Evolutionary conservation across 2,888 invertebrate genomes (phyloP), one percentile per base, ranked within the genome.

Genomic region (Drosophila dives): DNA sequence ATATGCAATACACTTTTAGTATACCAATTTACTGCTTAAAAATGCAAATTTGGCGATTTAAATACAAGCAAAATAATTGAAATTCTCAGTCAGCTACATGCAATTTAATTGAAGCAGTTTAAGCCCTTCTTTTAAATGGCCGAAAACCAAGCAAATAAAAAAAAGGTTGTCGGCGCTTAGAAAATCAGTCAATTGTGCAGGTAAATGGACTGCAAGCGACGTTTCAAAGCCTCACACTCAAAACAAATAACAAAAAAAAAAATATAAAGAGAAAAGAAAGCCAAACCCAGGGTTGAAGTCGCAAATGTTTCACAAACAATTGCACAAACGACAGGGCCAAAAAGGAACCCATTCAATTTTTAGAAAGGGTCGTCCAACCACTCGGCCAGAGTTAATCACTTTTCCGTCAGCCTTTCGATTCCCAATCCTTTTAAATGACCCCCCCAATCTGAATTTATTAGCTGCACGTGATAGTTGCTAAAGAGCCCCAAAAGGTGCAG

Each of bases 161-260:
- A 65, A 62, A 68, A 45, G 69, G 64, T 54, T 75, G 29, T 48
- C 74, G 64, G 78, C 83, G 90, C 85, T 91, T 91, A 90, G 89
- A 72, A 83, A 92, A 84, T 91, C 91, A 91, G 90, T 91, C 91
- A 91, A 84, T 91, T 91, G 91, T 91, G 82, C 91, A 92, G 91
- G 92, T 92, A 91, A 92, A 91, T 91, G 91, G 91, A 91, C 89
- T 91, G 92, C 82, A 89, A 89, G 88, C 81, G 85, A 83, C 86
- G 66, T 76, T 89, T 86, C 66, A 65, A 68, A 67, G 64, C 71
- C 72, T 59, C 64, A 61, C 38, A 29, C 38, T 40, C 17, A 40
- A 64, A 75, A 48, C 36, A 49, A 59, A 51, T 11, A 34, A 29
- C 36, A 36, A 49, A 71, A 45, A 2, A n/a, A n/a, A 23, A 23